These are phyloP conservation scores for Saturnia pavonia DNA, from an alignment of 2,888 invertebrate genomes.

Conservation along the genomic window DNA sequence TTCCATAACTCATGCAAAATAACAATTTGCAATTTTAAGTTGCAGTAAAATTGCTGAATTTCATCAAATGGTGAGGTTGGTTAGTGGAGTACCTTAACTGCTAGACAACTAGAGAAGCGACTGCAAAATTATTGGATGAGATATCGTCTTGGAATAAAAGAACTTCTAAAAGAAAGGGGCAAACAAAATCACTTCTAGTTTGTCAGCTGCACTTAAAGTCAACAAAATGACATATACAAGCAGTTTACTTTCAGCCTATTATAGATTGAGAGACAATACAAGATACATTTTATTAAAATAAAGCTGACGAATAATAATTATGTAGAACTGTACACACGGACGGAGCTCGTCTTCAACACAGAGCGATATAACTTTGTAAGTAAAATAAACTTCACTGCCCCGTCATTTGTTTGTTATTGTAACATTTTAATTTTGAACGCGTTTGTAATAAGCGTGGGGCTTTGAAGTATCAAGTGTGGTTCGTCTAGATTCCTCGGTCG, in stretches of 20 bases:
- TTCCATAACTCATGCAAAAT: too few species aligned
- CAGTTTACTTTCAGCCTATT: neutral
- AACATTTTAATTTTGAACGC: conserved; percentile 71
- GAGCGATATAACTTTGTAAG: conserved; percentile 58
- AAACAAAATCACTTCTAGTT: neutral
- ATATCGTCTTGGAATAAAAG: too few species aligned
- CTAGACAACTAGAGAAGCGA: too few species aligned
- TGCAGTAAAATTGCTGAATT: neutral
- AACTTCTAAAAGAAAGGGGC: neutral
- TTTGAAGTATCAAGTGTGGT: conserved; percentile 55
- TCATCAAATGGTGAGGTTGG: too few species aligned
- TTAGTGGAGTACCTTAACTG: too few species aligned
- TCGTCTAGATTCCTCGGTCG: neutral
- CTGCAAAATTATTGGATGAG: too few species aligned
- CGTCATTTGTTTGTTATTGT: conserved; percentile 67
- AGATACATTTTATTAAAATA: neutral
- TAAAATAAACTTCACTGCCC: conserved; percentile 52
- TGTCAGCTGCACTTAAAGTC: too few species aligned
- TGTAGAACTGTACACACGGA: conserved; percentile 26
- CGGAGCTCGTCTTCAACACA: conserved; percentile 54
- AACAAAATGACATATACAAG: neutral
- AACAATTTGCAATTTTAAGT: neutral
- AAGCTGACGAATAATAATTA: neutral
- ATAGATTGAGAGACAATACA: neutral
- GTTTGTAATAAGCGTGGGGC: conserved; percentile 57